phyloP scores from a whole-genome alignment of 37 sponge, comb jelly and placozoan species.

The Beroe forskalii region DNA sequence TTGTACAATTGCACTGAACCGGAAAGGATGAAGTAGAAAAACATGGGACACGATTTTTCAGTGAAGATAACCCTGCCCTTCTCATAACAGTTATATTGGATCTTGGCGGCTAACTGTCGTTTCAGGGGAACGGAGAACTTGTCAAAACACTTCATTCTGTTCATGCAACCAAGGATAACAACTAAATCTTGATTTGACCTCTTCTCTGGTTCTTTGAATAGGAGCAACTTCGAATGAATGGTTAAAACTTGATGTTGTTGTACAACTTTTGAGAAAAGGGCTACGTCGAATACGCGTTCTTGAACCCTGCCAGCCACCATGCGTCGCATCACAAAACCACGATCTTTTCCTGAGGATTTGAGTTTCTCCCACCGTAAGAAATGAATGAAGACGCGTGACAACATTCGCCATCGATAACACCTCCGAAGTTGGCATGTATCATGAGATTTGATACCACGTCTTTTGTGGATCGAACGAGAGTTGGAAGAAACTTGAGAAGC shows the following conservation, averaged over 20 bases:
- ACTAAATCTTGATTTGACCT: slow-evolving; percentile 33
- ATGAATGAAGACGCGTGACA: slow-evolving; percentile 2
- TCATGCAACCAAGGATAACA: slow-evolving; percentile 27
- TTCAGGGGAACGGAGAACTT: slow-evolving; percentile 22
- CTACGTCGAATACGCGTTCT: slow-evolving; percentile 40
- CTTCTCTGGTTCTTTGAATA: slow-evolving; percentile 13
- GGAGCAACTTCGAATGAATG: slow-evolving; percentile 34
- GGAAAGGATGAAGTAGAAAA: slow-evolving; percentile 13
- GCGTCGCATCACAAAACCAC: slow-evolving; percentile 59
- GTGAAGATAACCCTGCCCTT: neutral
- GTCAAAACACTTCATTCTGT: slow-evolving; percentile 47
- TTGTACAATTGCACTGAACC: slow-evolving; percentile 22
- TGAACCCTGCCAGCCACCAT: slow-evolving; percentile 57
- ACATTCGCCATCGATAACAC: slow-evolving; percentile 34
- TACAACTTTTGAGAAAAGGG: slow-evolving; percentile 22
- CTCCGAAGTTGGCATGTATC: neutral
- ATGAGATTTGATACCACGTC: neutral
- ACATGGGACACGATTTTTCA: neutral
- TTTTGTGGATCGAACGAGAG: neutral
- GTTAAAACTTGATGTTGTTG: slow-evolving; percentile 42
- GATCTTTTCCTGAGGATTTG: slow-evolving; percentile 12
- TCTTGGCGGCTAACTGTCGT: slow-evolving; percentile 31
- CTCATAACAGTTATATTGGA: slow-evolving; percentile 25
- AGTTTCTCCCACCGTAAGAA: slow-evolving; percentile 60
- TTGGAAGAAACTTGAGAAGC: neutral